Conservation (phyloP, 2,888 invertebrate species). For the Pemphredon lugubris region DNA sequence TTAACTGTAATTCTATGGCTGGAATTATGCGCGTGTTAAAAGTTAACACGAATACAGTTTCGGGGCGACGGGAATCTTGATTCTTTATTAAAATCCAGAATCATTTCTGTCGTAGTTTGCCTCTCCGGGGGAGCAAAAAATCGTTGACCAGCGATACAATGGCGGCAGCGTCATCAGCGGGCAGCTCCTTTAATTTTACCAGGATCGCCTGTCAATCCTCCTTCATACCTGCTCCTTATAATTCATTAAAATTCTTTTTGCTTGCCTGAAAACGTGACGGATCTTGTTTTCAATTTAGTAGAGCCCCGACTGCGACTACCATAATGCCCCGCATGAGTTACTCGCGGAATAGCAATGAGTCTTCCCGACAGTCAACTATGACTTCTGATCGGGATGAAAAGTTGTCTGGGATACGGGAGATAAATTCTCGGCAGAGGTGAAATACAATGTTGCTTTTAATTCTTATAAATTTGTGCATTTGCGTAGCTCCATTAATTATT, state of each 20-base stretch:
- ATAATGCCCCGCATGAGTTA: slow-evolving; percentile 70
- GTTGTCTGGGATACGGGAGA: no score
- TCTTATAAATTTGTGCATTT: no score
- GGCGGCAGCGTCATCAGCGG: slow-evolving; percentile 40
- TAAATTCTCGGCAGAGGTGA: no score
- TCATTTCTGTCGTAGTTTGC: not conserved
- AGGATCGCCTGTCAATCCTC: slow-evolving; percentile 54
- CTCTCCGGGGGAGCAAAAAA: slow-evolving; percentile 13
- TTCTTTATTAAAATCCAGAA: no score
- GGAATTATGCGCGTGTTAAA: no score
- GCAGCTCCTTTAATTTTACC: slow-evolving; percentile 53
- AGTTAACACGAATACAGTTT: no score
- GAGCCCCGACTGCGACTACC: slow-evolving; percentile 77
- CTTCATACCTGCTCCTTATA: slow-evolving; percentile 74
- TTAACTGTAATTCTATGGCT: no score
- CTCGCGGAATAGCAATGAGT: slow-evolving; percentile 79
- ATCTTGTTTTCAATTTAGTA: slow-evolving; percentile 80
- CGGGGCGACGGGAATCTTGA: no score
- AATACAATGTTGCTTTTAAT: no score
- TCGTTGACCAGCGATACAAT: slow-evolving; percentile 36
- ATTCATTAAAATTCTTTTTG: slow-evolving; percentile 81
- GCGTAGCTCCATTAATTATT: no score
- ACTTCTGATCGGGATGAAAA: slow-evolving; percentile 37
- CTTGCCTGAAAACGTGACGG: slow-evolving; percentile 80
- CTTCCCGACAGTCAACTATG: slow-evolving; percentile 36